These are phyloP conservation scores for Enchytraeus crypticus DNA, from an alignment of 2,888 invertebrate genomes.

Conservation along the genomic window DNA sequence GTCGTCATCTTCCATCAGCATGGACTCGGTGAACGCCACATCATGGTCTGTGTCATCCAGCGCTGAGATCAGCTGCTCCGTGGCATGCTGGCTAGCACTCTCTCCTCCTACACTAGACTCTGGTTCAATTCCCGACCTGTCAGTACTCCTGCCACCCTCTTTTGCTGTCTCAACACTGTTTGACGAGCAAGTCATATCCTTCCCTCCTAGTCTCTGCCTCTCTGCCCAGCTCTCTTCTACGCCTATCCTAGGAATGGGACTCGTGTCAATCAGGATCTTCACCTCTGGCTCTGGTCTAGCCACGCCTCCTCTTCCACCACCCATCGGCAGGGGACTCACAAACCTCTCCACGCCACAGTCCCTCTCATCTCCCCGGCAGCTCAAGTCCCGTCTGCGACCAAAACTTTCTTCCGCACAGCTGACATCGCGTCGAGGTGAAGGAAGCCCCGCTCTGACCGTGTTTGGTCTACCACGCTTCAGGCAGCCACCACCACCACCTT, in stretches of 20 bases:
- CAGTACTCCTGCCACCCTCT: neutral
- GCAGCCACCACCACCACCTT: neutral
- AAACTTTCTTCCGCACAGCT: too few species aligned
- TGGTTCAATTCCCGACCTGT: neutral
- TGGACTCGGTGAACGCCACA: conserved; percentile 21
- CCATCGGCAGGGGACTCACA: neutral
- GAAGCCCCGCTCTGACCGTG: conserved; percentile 34
- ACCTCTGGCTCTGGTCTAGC: neutral
- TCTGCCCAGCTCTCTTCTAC: too few species aligned
- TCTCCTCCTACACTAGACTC: neutral
- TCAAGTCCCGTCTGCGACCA: neutral
- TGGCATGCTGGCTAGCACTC: neutral
- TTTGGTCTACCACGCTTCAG: conserved; percentile 36
- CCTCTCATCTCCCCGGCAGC: neutral
- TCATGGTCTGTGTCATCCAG: too few species aligned
- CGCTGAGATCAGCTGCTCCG: neutral
- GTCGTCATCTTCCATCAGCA: conserved; percentile 10
- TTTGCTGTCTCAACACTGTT: neutral
- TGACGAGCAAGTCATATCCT: conserved; percentile 24
- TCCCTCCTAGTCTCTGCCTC: neutral
- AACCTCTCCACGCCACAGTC: neutral
- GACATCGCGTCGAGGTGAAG: conserved; percentile 8
- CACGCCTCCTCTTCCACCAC: too few species aligned
- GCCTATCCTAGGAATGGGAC: neutral
- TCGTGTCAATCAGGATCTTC: neutral